phyloP scores from a whole-genome alignment of 2,888 invertebrate species.

The Gastrophysa polygoni region DNA sequence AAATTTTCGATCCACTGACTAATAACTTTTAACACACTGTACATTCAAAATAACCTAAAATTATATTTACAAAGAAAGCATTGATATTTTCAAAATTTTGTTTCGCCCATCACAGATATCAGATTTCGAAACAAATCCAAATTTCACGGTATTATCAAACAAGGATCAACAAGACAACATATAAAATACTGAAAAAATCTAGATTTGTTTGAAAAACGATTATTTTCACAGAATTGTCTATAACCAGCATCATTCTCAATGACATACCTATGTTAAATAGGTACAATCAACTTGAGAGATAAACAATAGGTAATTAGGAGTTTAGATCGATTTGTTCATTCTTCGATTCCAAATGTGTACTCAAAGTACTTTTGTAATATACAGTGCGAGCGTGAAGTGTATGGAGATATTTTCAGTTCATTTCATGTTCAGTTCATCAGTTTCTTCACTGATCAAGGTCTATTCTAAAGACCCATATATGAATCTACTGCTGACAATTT shows the following conservation, averaged over 20 bases:
- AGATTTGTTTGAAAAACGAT: constrained; percentile 43
- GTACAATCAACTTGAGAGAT: no score
- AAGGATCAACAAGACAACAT: constrained; percentile 39
- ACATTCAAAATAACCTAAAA: constrained; percentile 58
- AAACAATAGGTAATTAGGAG: no score
- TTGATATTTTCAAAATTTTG: constrained; percentile 45
- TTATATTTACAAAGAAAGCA: constrained; percentile 58
- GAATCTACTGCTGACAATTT: no score
- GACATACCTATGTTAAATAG: not conserved
- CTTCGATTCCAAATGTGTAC: no score
- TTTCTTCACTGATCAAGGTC: no score
- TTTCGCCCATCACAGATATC: constrained; percentile 46
- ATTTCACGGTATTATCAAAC: constrained; percentile 27
- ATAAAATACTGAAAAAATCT: constrained; percentile 37
- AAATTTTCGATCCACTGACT: constrained; percentile 58
- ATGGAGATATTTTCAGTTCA: no score
- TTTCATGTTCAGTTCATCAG: no score
- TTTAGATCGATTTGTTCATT: no score
- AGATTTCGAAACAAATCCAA: constrained; percentile 44
- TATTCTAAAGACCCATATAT: no score
- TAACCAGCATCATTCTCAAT: constrained; percentile 8
- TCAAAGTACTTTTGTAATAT: no score
- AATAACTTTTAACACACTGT: constrained; percentile 58
- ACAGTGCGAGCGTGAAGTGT: no score
- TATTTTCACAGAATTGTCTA: constrained; percentile 30